Base-by-base conservation (phyloP, 2,888 invertebrate species). In the Dinocampus coccinellae region DNA sequence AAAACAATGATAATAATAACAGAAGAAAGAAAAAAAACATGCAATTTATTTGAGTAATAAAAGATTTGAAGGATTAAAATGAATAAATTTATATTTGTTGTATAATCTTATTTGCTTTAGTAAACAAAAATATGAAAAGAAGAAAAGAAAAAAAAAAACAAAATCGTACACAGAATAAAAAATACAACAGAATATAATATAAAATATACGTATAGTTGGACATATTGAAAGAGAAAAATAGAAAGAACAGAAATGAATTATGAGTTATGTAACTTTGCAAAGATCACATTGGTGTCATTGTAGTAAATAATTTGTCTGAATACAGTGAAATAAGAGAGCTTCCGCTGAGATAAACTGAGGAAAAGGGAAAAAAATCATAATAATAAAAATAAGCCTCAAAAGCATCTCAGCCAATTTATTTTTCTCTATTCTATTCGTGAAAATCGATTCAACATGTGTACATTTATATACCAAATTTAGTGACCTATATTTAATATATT, bases 211-310 rank as follows among this genome's bases (percentile, higher is more conserved):
- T 63, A 65, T 55, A 60, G 36, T 63, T 10, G n/a, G 39, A 55
- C 58, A 67, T 26, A 63, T 4, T 29, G 7, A 29, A 29, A 55
- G 60, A 22, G 58, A 63, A 53, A 60, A 47, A 68, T n/a, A n/a
- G 7, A 29, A 29, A 55, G 60, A 22, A 53, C 62, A 53, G 34
- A 47, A 68, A 39, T 65, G 60, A 64, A 22, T 16, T 24, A 67
- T 22, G 3, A 60, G 22, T 64, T 62, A 62, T 13, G 66, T 36
- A 66, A 71, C 63, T 39, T 69, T 57, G 52, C 58, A 62, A 72
- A 53, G 9, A 20, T 72, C 71, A 71, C 66, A 67, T 76, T 69
- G 72, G 73, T 74, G 73, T 75, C 73, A 73, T 73, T 71, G 71
- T 71, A 74, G 70, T 69, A 63, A 36, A 63, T 74, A 68, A 74